Base-by-base conservation (phyloP, 2,113 vertebrate genomes). In the Rissa tridactyla region DNA sequence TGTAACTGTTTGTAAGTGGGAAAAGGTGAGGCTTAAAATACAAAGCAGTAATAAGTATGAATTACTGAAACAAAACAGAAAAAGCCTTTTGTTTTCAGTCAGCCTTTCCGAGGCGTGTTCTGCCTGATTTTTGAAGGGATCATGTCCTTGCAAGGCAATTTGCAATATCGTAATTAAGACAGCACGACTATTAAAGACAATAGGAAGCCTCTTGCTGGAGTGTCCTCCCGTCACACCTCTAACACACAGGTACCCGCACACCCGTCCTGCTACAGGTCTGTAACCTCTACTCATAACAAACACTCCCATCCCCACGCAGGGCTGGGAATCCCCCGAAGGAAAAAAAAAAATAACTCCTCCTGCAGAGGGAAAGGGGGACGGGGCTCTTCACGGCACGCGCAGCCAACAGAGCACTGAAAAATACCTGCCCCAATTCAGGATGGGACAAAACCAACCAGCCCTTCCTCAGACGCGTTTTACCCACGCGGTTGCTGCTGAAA, bases 11-110 rank as follows among this genome's bases (percentile, higher is more conserved):
- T 95, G 94, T 70, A 94, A 98, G 97, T 94, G 92, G 92, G 96
- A 62, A 96, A 97, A 97, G 95, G 90, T 80, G 96, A 97, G 89
- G 97, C 93, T 96, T 86, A 93, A 97, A 97, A 97, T 96, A 96
- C 97, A 95, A 81, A 96, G 95, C 51, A 5, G 96, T 91, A 98
- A 96, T 98, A 91, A 98, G 88, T 62, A 65, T 61, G 82, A 94
- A 97, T 98, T 98, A 75, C 93, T 10, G 25, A 90, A 49, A 75
- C 88, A 77, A 95, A 73, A 30, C 30, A 80, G 69, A 49, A 51
- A 72, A 44, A 84, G 47, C 65, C 94, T 92, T 91, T 62, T 96
- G 95, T 93, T 97, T 77, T 66, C 21, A 18, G 66, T 5, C 38
- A 75, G 75, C 70, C 71, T 68, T 47, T 27, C 57, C 40, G 4